phyloP scores from a whole-genome alignment of 23 tunicate genomes.

The Ciona savignyi region DNA sequence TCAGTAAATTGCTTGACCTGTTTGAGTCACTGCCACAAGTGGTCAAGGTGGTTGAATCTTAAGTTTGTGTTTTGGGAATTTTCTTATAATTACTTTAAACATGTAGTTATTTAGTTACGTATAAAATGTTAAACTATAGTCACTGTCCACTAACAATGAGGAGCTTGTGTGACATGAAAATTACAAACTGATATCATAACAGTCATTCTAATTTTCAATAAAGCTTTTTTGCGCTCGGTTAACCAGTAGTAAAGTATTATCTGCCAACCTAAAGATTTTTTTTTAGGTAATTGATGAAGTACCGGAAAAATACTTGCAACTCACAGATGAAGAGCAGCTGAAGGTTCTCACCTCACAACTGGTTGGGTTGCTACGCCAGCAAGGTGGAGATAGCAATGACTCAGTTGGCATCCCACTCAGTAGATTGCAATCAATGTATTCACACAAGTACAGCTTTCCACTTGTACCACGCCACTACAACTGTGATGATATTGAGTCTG shows the following conservation, averaged over 20 bases:
- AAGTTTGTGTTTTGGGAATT: no score
- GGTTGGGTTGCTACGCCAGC: conserved; percentile 25
- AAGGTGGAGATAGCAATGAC: conserved; percentile 6
- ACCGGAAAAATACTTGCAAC: conserved; percentile 41
- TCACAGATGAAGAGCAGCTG: conserved; percentile 38
- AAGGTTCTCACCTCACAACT: conserved; percentile 62
- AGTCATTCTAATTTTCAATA: no score
- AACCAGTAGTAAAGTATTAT: no score
- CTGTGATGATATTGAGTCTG: conserved; percentile 22
- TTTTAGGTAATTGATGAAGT: conserved; percentile 57
- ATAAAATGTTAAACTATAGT: no score
- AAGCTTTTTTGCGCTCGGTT: no score
- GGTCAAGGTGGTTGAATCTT: no score
- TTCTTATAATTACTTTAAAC: no score
- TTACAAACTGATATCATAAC: no score
- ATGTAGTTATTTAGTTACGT: no score
- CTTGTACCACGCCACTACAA: conserved; percentile 43
- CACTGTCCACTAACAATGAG: no score
- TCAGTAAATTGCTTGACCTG: conserved; percentile 64
- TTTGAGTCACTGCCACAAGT: conserved; percentile 66
- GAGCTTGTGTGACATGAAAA: no score
- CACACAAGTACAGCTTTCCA: conserved; percentile 59
- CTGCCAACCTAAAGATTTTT: no score
- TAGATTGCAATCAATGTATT: conserved; percentile 35
- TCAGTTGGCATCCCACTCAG: conserved; percentile 14